A percentile compares a stretch with the other conserved stretches of the same genome.
phyloP scores from a whole-genome alignment of 2,888 invertebrate genomes.

The Pheosia gnoma region DNA sequence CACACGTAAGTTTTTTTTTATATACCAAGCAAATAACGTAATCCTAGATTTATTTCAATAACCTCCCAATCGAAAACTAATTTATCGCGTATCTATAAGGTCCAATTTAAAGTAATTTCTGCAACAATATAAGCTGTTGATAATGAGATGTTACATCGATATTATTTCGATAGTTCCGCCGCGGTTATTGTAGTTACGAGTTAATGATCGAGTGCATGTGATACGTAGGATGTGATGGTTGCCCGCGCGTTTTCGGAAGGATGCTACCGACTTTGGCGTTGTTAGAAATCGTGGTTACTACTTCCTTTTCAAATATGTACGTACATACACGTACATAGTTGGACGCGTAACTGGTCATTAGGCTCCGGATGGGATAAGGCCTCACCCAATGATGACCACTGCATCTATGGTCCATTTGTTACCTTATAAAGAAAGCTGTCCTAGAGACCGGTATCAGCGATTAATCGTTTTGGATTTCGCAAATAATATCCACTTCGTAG shows the following conservation, averaged over 20 bases:
- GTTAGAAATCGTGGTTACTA: constrained; percentile 66
- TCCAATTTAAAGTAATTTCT: not conserved
- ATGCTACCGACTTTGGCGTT: constrained; percentile 41
- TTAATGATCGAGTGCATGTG: constrained; percentile 44
- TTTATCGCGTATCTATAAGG: too few relatives aligned
- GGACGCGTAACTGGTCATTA: not conserved
- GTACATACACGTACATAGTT: constrained; percentile 5
- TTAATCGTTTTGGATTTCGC: too few relatives aligned
- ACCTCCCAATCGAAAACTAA: too few relatives aligned
- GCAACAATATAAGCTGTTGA: not conserved
- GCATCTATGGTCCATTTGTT: too few relatives aligned
- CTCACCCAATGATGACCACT: not conserved
- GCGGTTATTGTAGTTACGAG: constrained; percentile 31
- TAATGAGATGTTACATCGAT: constrained; percentile 3
- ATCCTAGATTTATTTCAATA: too few relatives aligned
- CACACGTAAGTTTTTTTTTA: not conserved
- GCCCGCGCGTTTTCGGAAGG: constrained; percentile 57
- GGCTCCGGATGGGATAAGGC: not conserved
- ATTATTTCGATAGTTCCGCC: constrained; percentile 21
- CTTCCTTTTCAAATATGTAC: constrained; percentile 44
- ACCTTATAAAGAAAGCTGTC: too few relatives aligned
- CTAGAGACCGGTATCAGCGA: too few relatives aligned
- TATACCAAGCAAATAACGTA: too few relatives aligned
- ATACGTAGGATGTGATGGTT: constrained; percentile 49
- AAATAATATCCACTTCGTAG: too few relatives aligned